A percentile compares a stretch with the other conserved stretches of the same genome.
phyloP scores from a whole-genome alignment of 1,140 invertebrate species.

The Drosophila nasuta region DNA sequence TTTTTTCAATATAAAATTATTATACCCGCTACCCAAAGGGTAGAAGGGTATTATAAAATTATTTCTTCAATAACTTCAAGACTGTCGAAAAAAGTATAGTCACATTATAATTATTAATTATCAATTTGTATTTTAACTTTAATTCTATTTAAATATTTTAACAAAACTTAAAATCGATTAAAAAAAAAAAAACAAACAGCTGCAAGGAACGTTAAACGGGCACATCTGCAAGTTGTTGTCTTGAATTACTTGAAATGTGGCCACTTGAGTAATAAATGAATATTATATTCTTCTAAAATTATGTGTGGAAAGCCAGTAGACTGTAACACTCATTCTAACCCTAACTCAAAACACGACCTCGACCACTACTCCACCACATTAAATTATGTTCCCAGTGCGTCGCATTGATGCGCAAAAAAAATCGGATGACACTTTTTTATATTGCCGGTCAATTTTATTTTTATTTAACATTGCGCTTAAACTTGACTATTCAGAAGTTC shows the following conservation, averaged over 20 bases:
- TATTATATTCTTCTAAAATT: conserved; percentile 53
- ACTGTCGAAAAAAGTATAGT: no score
- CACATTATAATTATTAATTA: background rate
- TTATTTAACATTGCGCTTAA: conserved; percentile 1
- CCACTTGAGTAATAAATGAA: conserved; percentile 70
- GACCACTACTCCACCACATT: background rate
- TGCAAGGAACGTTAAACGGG: background rate
- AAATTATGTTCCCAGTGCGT: conserved; percentile 45
- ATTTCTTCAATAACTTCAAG: background rate
- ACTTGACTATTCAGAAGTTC: background rate
- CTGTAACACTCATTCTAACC: background rate
- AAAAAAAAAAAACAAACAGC: background rate
- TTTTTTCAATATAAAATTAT: no score
- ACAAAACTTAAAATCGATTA: no score
- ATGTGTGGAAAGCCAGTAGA: conserved; percentile 18
- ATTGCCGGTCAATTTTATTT: background rate
- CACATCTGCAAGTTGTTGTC: conserved; percentile 40
- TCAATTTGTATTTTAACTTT: background rate
- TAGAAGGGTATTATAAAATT: no score
- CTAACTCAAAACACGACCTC: conserved; percentile 1
- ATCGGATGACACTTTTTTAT: conserved; percentile 5
- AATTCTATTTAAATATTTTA: background rate
- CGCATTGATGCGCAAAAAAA: background rate
- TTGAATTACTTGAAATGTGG: conserved; percentile 68
- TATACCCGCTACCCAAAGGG: no score